These are phyloP conservation scores for Theristicus caerulescens DNA, from an alignment of 2,113 vertebrate species.

Conservation along the genomic window DNA sequence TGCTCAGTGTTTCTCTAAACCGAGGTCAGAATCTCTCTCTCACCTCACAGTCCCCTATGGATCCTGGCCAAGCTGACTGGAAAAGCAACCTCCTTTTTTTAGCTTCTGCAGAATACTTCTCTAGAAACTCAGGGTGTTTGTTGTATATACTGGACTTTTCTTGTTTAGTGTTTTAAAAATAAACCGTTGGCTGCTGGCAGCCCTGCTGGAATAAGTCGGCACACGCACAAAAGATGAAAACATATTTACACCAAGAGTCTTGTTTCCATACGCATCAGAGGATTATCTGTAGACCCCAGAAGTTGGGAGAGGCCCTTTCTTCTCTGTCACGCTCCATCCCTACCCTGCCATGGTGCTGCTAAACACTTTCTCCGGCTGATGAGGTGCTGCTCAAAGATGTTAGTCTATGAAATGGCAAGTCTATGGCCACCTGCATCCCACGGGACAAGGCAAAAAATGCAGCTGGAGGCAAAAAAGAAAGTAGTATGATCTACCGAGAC, in stretches of 20 bases:
- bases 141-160: constrained; percentile 13
- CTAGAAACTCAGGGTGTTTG: neutral
- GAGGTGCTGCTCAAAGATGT: neutral
- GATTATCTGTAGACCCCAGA: neutral
- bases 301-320: neutral
- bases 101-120: neutral
- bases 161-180: constrained; percentile 52
- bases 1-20: neutral
- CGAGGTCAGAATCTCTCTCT: constrained; percentile 2
- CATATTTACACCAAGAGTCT: neutral
- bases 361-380: neutral
- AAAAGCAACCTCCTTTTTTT: constrained; percentile 14
- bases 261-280: neutral
- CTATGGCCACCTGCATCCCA: neutral
- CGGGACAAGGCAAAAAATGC: neutral
- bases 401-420: neutral
- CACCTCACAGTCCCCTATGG: neutral
- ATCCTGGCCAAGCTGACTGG: neutral
- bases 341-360: neutral
- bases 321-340: neutral
- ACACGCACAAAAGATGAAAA: neutral
- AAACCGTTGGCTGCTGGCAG: constrained; percentile 18
- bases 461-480: neutral
- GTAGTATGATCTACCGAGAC: neutral
- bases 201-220: constrained; percentile 13